Percentiles rank a stretch among this genome's conserved stretches.
These are phyloP conservation scores for Saxidomus purpurata DNA, from an alignment of 1,140 invertebrate species.

Conservation along the genomic window DNA sequence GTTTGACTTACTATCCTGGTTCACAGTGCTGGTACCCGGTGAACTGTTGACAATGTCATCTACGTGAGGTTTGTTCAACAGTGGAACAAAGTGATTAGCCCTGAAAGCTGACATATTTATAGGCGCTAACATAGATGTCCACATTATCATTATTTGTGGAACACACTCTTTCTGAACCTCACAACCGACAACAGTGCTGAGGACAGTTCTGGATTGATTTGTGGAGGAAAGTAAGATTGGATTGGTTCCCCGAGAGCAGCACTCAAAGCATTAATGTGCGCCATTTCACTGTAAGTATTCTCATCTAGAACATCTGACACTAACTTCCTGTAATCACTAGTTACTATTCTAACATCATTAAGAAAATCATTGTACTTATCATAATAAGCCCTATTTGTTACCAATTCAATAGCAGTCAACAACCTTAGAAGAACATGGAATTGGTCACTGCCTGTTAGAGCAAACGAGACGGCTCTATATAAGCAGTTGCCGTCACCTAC, in stretches of 20 bases:
- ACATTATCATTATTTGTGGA: conserved; percentile 46
- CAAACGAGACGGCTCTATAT: conserved; percentile 46
- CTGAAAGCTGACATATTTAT: neutral
- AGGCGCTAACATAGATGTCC: conserved; percentile 3
- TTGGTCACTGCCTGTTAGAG: conserved; percentile 26
- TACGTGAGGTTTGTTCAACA: neutral
- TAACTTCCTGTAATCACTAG: too few species aligned
- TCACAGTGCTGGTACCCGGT: too few species aligned
- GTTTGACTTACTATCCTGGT: too few species aligned
- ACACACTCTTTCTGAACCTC: neutral
- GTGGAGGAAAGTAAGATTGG: conserved; percentile 24
- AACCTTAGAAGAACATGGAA: conserved; percentile 40
- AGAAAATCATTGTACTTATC: too few species aligned
- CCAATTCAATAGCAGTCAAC: conserved; percentile 45
- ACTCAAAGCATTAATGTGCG: too few species aligned
- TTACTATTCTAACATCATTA: too few species aligned
- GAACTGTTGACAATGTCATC: too few species aligned
- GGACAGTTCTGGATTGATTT: neutral
- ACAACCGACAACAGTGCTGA: neutral
- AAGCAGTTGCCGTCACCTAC: conserved; percentile 34
- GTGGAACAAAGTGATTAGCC: conserved; percentile 58
- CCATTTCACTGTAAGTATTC: too few species aligned
- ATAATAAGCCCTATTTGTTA: too few species aligned
- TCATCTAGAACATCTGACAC: too few species aligned
- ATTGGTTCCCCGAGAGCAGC: too few species aligned